Percentiles rank a stretch among this genome's conserved stretches.
Conservation (phyloP, 2,888 invertebrate genomes). For the Sialis lutaria region DNA sequence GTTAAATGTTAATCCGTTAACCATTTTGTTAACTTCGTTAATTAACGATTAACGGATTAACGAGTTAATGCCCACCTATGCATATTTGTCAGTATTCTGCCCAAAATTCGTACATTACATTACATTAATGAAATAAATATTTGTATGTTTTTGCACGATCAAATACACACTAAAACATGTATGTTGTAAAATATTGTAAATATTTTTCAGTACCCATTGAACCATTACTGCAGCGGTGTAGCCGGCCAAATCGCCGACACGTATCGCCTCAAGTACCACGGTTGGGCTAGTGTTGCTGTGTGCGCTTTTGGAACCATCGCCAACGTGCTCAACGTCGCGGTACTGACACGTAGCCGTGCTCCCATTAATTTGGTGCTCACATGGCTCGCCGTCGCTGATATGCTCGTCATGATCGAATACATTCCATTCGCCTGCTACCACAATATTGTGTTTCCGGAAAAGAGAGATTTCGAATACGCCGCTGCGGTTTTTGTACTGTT, state of each 20-base stretch:
- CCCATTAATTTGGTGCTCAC: constrained; percentile 79
- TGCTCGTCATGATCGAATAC: constrained; percentile 79
- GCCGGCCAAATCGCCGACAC: constrained; percentile 38
- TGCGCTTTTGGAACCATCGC: constrained; percentile 77
- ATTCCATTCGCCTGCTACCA: constrained; percentile 56
- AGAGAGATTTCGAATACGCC: constrained; percentile 46
- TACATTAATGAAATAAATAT: no score
- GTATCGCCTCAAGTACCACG: constrained; percentile 55
- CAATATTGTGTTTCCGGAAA: constrained; percentile 42
- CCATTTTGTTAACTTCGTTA: no score
- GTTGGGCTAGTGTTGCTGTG: constrained; percentile 65
- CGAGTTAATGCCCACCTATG: no score
- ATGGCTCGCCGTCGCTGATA: constrained; percentile 72
- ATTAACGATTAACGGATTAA: no score
- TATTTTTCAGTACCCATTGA: no score
- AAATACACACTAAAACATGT: no score
- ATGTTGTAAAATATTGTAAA: no score
- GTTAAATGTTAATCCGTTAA: no score
- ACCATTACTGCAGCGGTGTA: constrained; percentile 36
- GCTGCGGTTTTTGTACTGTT: constrained; percentile 60
- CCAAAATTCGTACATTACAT: no score
- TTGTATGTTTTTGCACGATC: no score
- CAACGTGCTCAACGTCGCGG: constrained; percentile 73
- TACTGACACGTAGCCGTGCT: constrained; percentile 61
- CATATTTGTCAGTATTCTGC: no score